Evolutionary conservation across 1,140 invertebrate genomes (phyloP).

Genomic region (Drosophila lini): DNA sequence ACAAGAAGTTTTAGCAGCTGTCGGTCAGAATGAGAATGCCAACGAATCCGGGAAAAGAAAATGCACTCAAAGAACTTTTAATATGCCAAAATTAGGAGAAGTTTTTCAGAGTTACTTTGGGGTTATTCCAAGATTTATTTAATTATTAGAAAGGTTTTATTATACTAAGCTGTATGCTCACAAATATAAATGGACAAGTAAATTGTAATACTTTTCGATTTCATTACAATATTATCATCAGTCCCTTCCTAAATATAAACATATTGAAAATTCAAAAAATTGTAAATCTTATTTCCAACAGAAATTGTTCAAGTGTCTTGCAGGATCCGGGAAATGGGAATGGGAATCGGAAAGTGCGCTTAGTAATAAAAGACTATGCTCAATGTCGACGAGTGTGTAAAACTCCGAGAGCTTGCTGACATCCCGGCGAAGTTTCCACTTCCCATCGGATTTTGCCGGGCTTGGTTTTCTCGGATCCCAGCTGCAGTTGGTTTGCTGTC

Average conservation of each 20-base stretch:
- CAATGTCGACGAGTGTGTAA: slow-evolving; percentile 80
- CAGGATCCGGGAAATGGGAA: slow-evolving; percentile 24
- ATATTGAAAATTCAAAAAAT: too few species aligned
- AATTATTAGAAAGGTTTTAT: background rate
- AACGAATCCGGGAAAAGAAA: slow-evolving; percentile 5
- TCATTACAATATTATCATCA: background rate
- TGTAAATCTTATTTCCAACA: background rate
- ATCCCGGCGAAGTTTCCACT: slow-evolving; percentile 53
- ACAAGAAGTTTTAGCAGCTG: slow-evolving; percentile 71
- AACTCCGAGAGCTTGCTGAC: slow-evolving; percentile 70
- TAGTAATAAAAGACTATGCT: slow-evolving; percentile 77
- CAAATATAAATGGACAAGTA: background rate
- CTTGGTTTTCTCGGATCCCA: slow-evolving; percentile 38
- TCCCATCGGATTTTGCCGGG: slow-evolving; percentile 3
- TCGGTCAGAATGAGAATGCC: slow-evolving; percentile 42
- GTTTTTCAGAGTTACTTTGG: background rate
- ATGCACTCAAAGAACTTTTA: slow-evolving; percentile 5
- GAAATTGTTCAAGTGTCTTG: background rate
- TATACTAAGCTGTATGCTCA: background rate
- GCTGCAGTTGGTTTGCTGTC: slow-evolving; percentile 65
- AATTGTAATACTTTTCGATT: background rate
- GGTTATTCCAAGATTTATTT: background rate
- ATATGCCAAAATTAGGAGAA: background rate
- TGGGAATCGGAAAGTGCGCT: slow-evolving; percentile 26
- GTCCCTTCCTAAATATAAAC: background rate